A percentile compares a stretch with the other conserved stretches of the same genome.
Evolutionary conservation across 2,797 vertebrate species (phyloP).

Genomic region (Gallinago nigripennis): DNA sequence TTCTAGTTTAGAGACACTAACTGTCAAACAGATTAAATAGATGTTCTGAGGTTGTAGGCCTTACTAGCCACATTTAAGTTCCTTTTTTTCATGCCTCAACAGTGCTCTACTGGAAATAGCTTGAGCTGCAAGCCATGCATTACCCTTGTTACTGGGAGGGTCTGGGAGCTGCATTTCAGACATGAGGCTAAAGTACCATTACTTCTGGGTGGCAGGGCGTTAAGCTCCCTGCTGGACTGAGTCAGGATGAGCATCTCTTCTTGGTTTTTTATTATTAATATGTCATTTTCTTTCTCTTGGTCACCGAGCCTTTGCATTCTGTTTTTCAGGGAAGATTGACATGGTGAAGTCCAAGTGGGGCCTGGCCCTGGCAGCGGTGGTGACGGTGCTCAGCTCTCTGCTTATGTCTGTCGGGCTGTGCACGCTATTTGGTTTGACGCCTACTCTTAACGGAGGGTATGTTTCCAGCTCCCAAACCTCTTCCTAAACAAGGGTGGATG

Average conservation of each 20-base stretch:
- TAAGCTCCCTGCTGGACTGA: background rate
- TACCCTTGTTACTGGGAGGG: background rate
- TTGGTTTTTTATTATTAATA: background rate
- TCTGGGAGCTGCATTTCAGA: background rate
- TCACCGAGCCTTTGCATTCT: background rate
- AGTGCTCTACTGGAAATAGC: background rate
- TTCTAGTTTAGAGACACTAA: background rate
- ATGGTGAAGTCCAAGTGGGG: conserved; percentile 99
- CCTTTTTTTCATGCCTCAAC: background rate
- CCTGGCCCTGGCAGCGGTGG: conserved; percentile 93
- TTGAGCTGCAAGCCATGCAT: fast-evolving
- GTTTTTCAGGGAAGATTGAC: conserved; percentile 92
- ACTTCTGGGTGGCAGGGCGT: background rate
- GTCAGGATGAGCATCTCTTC: background rate
- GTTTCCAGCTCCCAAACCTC: conserved; percentile 27
- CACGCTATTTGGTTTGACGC: conserved; percentile 94
- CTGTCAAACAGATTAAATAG: background rate
- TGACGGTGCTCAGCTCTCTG: conserved; percentile 96
- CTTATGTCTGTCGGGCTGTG: conserved; percentile 98
- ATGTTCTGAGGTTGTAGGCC: background rate
- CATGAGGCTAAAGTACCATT: fast-evolving
- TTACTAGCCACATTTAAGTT: background rate
- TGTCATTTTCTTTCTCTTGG: fast-evolving
- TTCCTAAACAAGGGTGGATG: background rate
- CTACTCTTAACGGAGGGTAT: conserved; percentile 97